A percentile compares a stretch with the other conserved stretches of the same genome.
Conservation (phyloP, 2,797 vertebrate species). For the Mionectes olivaceus region DNA sequence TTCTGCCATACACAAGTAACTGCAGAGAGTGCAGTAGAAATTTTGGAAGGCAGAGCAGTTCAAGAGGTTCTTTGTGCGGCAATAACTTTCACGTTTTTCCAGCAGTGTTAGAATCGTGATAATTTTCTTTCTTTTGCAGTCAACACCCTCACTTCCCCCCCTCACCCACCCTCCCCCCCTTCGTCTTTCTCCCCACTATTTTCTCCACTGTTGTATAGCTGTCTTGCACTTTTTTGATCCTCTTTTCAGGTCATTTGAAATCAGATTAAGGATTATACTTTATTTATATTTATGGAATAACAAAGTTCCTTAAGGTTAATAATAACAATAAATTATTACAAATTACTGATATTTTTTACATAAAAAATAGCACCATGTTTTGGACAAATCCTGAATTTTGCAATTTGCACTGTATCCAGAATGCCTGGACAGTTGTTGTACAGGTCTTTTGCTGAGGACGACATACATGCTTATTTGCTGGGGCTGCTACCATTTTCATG, state of each 20-base stretch:
- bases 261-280: slow-evolving; percentile 15
- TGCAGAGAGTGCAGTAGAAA: slow-evolving; percentile 86
- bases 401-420: background rate
- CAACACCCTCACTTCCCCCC: background rate
- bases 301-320: slow-evolving; percentile 11
- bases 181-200: background rate
- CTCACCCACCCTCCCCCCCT: background rate
- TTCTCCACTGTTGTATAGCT: background rate
- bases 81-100: slow-evolving; percentile 83
- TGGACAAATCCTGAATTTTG: slow-evolving; percentile 2
- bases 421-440: background rate
- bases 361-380: background rate
- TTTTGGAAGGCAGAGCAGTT: slow-evolving; percentile 85
- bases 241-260: slow-evolving; percentile 42
- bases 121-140: slow-evolving; percentile 73
- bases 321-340: background rate
- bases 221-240: slow-evolving; percentile 28
- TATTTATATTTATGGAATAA: background rate
- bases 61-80: slow-evolving; percentile 84
- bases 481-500: background rate
- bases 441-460: background rate
- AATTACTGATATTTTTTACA: background rate
- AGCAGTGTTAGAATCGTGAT: slow-evolving; percentile 78
- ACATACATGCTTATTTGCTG: background rate
- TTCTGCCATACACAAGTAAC: slow-evolving; percentile 97